Percentiles rank a stretch among this genome's conserved stretches.
phyloP scores from a whole-genome alignment of 2,797 vertebrate genomes.

The Myotis planiceps region DNA sequence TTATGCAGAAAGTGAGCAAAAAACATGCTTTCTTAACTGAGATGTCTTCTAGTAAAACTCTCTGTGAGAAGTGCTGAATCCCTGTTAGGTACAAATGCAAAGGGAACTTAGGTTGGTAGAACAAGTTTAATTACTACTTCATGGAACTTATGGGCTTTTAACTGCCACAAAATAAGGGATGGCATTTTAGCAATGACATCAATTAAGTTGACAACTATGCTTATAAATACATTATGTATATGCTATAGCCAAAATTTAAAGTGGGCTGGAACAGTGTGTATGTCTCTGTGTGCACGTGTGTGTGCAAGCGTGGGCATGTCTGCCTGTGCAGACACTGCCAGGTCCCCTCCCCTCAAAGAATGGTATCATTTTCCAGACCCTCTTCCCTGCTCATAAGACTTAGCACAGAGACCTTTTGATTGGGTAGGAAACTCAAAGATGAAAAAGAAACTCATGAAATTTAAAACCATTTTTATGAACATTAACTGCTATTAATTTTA shows the following conservation, averaged over 20 bases:
- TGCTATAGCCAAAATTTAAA: background rate
- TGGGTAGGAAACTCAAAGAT: background rate
- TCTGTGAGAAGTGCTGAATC: accelerated
- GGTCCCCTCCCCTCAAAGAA: background rate
- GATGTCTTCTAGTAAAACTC: background rate
- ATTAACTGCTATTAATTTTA: constrained; percentile 12
- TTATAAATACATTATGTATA: background rate
- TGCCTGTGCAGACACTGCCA: background rate
- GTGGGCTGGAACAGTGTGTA: background rate
- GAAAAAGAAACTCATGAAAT: background rate
- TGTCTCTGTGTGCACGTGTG: background rate
- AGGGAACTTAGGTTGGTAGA: background rate
- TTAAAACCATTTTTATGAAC: background rate
- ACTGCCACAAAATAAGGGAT: background rate
- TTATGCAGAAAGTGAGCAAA: background rate
- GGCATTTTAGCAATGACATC: background rate
- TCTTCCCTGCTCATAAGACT: background rate
- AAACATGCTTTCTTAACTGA: background rate
- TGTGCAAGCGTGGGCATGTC: background rate
- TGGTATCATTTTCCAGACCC: accelerated
- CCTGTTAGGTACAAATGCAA: background rate
- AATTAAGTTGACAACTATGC: background rate
- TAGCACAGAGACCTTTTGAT: background rate
- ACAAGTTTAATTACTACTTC: background rate
- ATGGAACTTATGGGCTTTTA: background rate